Evolutionary conservation across 2,888 invertebrate species (phyloP), one percentile per base, ranked within the genome.

Genomic region (Sympetrum striolatum): DNA sequence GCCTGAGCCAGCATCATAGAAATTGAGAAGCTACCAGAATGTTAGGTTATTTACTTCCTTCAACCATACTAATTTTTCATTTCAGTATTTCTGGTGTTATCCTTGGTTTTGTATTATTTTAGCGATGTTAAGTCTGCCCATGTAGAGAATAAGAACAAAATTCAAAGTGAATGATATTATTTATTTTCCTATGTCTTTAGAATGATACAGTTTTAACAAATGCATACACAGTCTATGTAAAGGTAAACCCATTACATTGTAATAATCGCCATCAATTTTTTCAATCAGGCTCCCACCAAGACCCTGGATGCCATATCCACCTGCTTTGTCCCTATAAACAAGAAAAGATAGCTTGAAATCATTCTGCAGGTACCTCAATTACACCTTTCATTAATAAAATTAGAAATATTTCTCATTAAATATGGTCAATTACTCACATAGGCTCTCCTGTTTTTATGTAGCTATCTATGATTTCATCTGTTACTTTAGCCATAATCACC

Each of bases 371-470:
- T 44, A 44, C 4, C 31, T 37, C 2, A 15, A 81, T 81, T 37
- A 31, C 22, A 35, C 35, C 12, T 8, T 39, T 48, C 25, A 35
- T 81, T 10, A 81, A 0, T 53, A 18, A 86, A 64, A 91, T 79
- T 53, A 91, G 18, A 35, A 15, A 91, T 80, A 25, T 35, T 48
- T 22, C n/a, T 82, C 80, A 90, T 86, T n/a, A 79, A 73, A 53
- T 48, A 39, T 35, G 80, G 91, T 91, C 37, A 92, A 48, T 91
- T 82, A 80, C 96, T 95, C 94, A 98, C 98, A 98, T 95, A 4
- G 98, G 97, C 94, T 99, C 98, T 90, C 97, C 97, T 2, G 98
- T 97, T 91, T 96, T 96, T 53, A 99, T 96, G 93, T 99, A 99
- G 0, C 96, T 96, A 91, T 95, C 94, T 91, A 99, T 98, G 93